A percentile compares a stretch with the other conserved stretches of the same genome.
phyloP scores from a whole-genome alignment of 2,113 vertebrate genomes.

The Eurystomus gularis region DNA sequence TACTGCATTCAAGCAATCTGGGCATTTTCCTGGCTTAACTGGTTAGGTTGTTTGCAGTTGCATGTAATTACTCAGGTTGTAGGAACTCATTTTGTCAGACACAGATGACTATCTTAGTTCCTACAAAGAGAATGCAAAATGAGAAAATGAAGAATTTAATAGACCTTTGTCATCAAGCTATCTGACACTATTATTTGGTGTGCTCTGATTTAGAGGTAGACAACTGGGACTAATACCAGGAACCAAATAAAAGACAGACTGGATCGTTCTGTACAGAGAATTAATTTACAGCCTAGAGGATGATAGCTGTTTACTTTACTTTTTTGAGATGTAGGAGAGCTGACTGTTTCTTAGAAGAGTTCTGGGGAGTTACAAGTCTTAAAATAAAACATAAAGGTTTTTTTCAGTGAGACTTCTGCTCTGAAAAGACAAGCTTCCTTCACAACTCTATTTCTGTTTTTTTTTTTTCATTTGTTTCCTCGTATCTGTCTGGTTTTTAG shows the following conservation, averaged over 20 bases:
- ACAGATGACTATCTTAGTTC: neutral
- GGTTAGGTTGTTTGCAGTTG: constrained; percentile 26
- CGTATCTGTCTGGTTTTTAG: neutral
- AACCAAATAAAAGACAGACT: neutral
- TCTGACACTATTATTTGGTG: neutral
- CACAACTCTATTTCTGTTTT: neutral
- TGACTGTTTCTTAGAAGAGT: neutral
- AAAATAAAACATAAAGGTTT: neutral
- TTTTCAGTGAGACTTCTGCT: neutral
- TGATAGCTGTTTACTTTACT: neutral
- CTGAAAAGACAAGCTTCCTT: neutral
- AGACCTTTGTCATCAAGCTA: neutral
- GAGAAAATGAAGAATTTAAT: constrained; percentile 5
- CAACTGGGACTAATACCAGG: neutral
- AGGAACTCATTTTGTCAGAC: constrained; percentile 9
- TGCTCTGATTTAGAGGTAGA: neutral
- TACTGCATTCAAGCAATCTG: constrained; percentile 1
- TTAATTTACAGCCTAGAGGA: neutral
- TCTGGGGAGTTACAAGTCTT: neutral
- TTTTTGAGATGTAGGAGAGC: neutral
- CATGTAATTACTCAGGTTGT: constrained; percentile 6
- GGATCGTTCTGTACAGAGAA: neutral
- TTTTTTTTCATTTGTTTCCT: neutral
- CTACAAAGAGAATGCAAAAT: constrained; percentile 23
- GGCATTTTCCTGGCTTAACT: constrained; percentile 33